These are phyloP conservation scores for Phocides pigmalion DNA, from an alignment of 1,140 invertebrate genomes.

Conservation along the genomic window DNA sequence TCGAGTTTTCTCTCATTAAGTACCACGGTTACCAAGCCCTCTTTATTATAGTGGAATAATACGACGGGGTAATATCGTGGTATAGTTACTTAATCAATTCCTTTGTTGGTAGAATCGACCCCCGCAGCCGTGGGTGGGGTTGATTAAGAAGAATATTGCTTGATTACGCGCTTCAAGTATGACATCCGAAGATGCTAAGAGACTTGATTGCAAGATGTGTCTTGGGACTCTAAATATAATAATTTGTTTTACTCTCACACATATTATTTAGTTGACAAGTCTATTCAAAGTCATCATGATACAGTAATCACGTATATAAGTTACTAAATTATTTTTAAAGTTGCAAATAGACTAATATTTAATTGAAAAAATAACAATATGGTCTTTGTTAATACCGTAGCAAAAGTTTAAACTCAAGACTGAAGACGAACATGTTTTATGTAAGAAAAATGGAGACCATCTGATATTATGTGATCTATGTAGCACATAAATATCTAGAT, in stretches of 20 bases:
- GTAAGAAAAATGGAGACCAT: no score
- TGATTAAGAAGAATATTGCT: conserved; percentile 84
- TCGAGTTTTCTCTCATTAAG: conserved; percentile 82
- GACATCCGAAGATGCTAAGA: conserved; percentile 60
- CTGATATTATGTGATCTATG: no score
- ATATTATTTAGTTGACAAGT: not conserved
- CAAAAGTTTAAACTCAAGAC: no score
- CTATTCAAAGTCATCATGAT: not conserved
- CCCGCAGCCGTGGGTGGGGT: conserved; percentile 74
- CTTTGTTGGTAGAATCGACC: conserved; percentile 81
- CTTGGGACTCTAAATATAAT: conserved; percentile 21
- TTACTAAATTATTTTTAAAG: no score
- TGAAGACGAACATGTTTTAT: no score
- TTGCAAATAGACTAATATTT: no score
- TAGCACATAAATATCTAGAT: no score
- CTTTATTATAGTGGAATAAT: conserved; percentile 82
- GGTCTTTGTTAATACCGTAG: no score
- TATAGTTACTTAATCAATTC: conserved; percentile 83
- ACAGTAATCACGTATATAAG: no score
- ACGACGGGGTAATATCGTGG: conserved; percentile 78
- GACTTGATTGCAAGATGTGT: conserved; percentile 41
- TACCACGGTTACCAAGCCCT: conserved; percentile 79
- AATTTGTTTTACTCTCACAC: not conserved
- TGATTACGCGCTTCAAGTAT: conserved; percentile 81
- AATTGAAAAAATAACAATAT: no score